A percentile compares a stretch with the other conserved stretches of the same genome.
These are phyloP conservation scores for Osmerus mordax DNA, from an alignment of 2,113 vertebrate species.

Conservation along the genomic window DNA sequence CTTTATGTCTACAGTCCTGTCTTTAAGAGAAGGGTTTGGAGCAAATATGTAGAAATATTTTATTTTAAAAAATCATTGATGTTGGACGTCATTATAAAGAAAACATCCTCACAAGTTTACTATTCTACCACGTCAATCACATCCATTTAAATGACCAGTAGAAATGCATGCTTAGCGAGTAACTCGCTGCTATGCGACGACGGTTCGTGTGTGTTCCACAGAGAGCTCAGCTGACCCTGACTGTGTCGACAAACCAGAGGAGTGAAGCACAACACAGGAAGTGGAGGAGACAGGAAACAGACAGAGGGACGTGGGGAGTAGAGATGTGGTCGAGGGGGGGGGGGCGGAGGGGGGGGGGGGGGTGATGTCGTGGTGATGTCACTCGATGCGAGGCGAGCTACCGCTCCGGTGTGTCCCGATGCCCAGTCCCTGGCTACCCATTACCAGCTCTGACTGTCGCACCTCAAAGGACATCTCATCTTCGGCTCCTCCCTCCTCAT, in stretches of 20 bases:
- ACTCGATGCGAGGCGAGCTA: slow-evolving; percentile 71
- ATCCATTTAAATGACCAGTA: too few relatives aligned
- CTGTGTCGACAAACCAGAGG: neutral
- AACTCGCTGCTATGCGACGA: too few relatives aligned
- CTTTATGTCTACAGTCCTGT: too few relatives aligned
- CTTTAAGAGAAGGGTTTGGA: too few relatives aligned
- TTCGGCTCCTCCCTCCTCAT: slow-evolving; percentile 67
- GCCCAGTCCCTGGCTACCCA: slow-evolving; percentile 72
- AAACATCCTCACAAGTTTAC: too few relatives aligned
- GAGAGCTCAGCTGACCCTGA: too few relatives aligned
- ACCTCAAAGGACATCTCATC: slow-evolving; percentile 90
- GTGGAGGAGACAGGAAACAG: slow-evolving; percentile 13
- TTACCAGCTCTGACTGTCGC: slow-evolving; percentile 78
- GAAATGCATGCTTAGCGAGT: too few relatives aligned
- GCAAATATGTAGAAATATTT: too few relatives aligned
- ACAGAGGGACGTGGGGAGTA: slow-evolving; percentile 16
- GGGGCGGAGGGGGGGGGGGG: slow-evolving; percentile 36
- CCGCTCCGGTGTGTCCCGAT: slow-evolving; percentile 73
- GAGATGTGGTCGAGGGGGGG: slow-evolving; percentile 25
- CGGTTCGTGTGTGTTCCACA: neutral
- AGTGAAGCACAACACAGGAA: slow-evolving; percentile 26
- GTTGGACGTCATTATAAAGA: too few relatives aligned
- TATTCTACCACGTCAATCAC: too few relatives aligned
- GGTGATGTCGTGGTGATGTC: slow-evolving; percentile 56
- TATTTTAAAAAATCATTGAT: too few relatives aligned